phyloP scores from a whole-genome alignment of 2,797 vertebrate species.

The Protonibea diacanthus region DNA sequence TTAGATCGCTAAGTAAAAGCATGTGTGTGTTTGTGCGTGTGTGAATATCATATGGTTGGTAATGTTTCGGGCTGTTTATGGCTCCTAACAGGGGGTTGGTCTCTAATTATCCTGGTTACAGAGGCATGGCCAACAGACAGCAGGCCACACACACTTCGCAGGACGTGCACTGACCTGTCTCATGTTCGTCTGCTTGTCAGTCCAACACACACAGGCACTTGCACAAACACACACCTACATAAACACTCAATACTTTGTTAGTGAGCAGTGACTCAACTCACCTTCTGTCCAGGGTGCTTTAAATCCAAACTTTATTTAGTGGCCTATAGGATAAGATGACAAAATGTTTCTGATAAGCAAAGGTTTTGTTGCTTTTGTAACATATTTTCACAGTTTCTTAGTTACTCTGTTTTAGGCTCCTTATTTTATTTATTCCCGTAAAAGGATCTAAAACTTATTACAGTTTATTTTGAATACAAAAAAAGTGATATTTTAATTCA shows the following conservation, averaged over 20 bases:
- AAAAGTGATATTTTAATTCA: not conserved
- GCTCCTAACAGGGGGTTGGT: conserved; percentile 76
- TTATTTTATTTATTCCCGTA: not conserved
- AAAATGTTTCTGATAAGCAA: not conserved
- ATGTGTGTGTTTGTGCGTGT: not conserved
- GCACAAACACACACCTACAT: conserved; percentile 10
- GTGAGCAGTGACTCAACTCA: conserved; percentile 34
- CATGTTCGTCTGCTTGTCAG: conserved; percentile 71
- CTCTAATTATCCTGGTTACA: conserved; percentile 84
- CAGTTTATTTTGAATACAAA: not conserved
- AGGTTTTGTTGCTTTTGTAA: not conserved
- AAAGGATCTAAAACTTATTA: not conserved
- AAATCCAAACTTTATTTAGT: conserved; percentile 25
- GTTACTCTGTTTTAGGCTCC: not conserved
- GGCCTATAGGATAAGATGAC: not conserved
- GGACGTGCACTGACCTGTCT: conserved; percentile 78
- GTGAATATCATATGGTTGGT: conserved; percentile 62
- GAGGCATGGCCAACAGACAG: conserved; percentile 83
- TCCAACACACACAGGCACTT: conserved; percentile 20
- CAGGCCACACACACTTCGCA: conserved; percentile 74
- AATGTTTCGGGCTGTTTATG: conserved; percentile 75
- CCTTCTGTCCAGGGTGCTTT: conserved; percentile 13
- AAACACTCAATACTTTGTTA: conserved; percentile 3
- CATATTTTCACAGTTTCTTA: not conserved
- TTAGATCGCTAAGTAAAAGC: conserved; percentile 17